These are phyloP conservation scores for Epirrita christyi DNA, from an alignment of 2,888 invertebrate genomes.

Conservation along the genomic window DNA sequence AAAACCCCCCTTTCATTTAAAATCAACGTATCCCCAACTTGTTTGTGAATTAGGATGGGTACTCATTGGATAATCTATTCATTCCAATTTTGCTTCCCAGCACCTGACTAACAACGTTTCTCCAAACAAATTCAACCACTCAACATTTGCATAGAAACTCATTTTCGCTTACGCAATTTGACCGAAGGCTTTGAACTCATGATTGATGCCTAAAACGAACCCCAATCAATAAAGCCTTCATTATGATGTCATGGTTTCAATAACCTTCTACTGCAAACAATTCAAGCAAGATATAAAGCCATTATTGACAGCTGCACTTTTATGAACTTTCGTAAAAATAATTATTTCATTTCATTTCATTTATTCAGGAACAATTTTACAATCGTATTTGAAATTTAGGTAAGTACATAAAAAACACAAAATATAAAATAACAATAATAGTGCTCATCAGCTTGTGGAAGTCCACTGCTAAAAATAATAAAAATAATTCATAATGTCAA, in stretches of 20 bases:
- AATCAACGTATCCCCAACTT: constrained; percentile 11
- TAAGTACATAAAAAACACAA: no score
- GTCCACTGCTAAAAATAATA: no score
- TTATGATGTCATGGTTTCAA: constrained; percentile 45
- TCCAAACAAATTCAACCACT: constrained; percentile 20
- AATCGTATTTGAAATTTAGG: no score
- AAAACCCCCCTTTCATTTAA: constrained; percentile 6
- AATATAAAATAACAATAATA: no score
- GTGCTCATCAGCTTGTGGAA: no score
- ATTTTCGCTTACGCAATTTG: constrained; percentile 23
- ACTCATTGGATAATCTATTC: constrained; percentile 20
- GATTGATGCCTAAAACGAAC: constrained; percentile 29
- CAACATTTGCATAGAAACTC: constrained; percentile 26
- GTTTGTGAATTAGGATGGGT: constrained; percentile 1
- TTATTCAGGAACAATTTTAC: no score
- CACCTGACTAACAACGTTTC: constrained; percentile 11
- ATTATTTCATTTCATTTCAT: background rate
- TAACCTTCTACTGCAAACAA: constrained; percentile 26
- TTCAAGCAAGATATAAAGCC: background rate
- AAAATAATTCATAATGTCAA: no score
- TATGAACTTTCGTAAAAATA: background rate
- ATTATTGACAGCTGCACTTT: constrained; percentile 2
- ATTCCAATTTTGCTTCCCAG: constrained; percentile 14
- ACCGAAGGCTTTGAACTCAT: constrained; percentile 28
- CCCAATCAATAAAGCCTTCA: constrained; percentile 33